Percentiles rank a stretch among this genome's conserved stretches.
Evolutionary conservation across 1,140 invertebrate species (phyloP).

Genomic region (Polypedilum pembai): DNA sequence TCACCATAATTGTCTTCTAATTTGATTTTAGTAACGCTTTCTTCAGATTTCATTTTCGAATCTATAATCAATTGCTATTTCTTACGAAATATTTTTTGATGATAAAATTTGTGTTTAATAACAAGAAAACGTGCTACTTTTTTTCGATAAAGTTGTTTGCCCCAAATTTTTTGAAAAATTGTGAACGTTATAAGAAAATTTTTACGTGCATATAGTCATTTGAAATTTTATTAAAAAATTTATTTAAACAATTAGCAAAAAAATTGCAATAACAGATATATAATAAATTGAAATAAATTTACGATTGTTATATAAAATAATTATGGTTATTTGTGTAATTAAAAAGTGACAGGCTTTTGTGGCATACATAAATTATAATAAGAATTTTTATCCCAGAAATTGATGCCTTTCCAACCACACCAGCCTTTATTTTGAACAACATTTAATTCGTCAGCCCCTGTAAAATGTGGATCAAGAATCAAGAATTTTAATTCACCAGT

Average conservation of each 20-base stretch:
- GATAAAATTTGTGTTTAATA: not conserved
- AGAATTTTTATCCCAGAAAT: slow-evolving; percentile 86
- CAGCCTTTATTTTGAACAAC: slow-evolving; percentile 74
- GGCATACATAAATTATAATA: slow-evolving; percentile 96
- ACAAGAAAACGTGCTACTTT: not conserved
- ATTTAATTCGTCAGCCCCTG: slow-evolving; percentile 66
- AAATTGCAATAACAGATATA: not conserved
- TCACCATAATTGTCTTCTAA: slow-evolving; percentile 13
- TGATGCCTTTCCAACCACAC: slow-evolving; percentile 86
- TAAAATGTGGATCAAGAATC: slow-evolving; percentile 97
- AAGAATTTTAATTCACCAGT: slow-evolving; percentile 77
- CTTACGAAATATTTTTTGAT: not conserved
- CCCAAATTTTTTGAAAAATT: no score
- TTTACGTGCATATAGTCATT: not conserved
- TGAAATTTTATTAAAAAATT: not conserved
- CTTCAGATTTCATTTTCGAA: not conserved
- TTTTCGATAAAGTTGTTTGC: not conserved
- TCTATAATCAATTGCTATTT: not conserved
- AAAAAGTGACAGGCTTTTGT: slow-evolving; percentile 54
- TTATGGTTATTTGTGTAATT: slow-evolving; percentile 28
- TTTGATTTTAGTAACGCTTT: not conserved
- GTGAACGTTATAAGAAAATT: not conserved
- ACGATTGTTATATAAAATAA: not conserved
- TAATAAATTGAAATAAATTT: not conserved
- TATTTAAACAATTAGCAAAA: not conserved